Evolutionary conservation across 1,140 invertebrate genomes (phyloP).

Genomic region (Proctacanthus coquilletti): DNA sequence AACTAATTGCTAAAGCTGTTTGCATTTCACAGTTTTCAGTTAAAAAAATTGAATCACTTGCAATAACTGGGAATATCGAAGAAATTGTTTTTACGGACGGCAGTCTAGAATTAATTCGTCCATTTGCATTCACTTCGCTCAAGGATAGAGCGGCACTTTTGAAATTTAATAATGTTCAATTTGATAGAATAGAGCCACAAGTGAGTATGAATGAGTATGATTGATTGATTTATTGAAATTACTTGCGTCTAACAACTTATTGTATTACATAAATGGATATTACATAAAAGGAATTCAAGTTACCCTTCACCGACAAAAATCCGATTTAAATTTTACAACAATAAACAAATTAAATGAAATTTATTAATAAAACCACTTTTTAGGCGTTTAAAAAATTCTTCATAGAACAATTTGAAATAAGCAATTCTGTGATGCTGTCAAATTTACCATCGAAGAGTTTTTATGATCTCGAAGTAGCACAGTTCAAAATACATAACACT

Average conservation of each 20-base stretch:
- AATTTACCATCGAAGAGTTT: slow-evolving; percentile 50
- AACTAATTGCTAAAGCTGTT: neutral
- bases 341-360: neutral
- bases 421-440: slow-evolving; percentile 32
- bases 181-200: slow-evolving; percentile 47
- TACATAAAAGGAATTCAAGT: too few relatives aligned
- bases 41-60: slow-evolving; percentile 41
- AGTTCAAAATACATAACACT: slow-evolving; percentile 48
- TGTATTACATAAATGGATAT: too few relatives aligned
- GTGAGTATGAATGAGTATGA: slow-evolving; percentile 9
- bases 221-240: neutral
- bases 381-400: slow-evolving; percentile 61
- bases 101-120: slow-evolving; percentile 40
- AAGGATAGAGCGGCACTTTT: slow-evolving; percentile 24
- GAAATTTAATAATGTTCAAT: slow-evolving; percentile 19
- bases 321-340: too few relatives aligned
- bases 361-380: neutral
- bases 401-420: slow-evolving; percentile 42
- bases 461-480: slow-evolving; percentile 53
- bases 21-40: neutral
- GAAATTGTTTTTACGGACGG: slow-evolving; percentile 45
- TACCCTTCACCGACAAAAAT: too few relatives aligned
- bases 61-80: slow-evolving; percentile 52
- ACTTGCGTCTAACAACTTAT: too few relatives aligned
- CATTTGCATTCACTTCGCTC: slow-evolving; percentile 55